These are phyloP conservation scores for Eurystomus glaucurus DNA, from an alignment of 2,797 vertebrate genomes.

Conservation along the genomic window DNA sequence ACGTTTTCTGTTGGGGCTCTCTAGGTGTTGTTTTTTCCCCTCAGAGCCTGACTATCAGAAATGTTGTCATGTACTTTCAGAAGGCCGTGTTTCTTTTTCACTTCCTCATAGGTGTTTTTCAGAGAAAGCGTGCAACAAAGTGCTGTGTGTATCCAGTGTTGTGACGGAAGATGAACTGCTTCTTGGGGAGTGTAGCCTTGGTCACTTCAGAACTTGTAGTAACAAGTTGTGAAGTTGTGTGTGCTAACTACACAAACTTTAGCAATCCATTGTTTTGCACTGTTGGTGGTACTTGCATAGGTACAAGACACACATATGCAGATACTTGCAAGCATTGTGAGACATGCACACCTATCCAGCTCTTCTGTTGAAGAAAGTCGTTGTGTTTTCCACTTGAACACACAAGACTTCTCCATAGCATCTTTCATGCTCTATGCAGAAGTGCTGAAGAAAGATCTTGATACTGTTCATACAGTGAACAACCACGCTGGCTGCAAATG, in stretches of 20 bases:
- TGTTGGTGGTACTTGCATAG: not conserved
- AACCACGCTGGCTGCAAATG: not conserved
- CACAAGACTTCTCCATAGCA: not conserved
- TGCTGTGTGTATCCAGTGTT: not conserved
- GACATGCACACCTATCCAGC: not conserved
- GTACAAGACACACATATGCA: accelerated
- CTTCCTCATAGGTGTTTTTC: not conserved
- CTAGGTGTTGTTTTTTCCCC: accelerated
- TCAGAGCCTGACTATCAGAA: not conserved
- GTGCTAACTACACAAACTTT: not conserved
- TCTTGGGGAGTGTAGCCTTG: not conserved
- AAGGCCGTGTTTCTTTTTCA: not conserved
- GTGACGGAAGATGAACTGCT: not conserved
- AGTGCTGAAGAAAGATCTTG: not conserved
- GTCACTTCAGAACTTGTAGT: not conserved
- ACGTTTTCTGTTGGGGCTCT: not conserved
- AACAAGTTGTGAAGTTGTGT: not conserved
- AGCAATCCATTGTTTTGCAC: not conserved
- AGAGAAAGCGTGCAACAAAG: not conserved
- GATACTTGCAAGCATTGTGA: not conserved
- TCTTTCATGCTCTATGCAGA: not conserved
- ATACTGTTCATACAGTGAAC: not conserved
- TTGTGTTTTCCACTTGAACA: not conserved
- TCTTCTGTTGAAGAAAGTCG: not conserved
- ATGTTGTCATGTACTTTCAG: not conserved